These are phyloP conservation scores for Philopotamus ludificatus DNA, from an alignment of 1,140 invertebrate species.

Conservation along the genomic window DNA sequence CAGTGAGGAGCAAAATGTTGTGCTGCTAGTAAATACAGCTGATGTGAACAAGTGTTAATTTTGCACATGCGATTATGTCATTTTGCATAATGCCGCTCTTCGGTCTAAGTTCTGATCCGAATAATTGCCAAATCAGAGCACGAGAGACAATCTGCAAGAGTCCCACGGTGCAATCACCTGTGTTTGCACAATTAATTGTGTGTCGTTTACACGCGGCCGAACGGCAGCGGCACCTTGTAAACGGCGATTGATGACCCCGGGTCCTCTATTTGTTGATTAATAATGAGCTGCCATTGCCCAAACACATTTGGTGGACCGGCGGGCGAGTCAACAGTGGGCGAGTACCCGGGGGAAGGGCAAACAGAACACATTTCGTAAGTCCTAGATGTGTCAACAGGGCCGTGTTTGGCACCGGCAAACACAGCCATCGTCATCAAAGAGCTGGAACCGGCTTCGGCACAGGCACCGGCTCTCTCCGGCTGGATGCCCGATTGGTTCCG, in stretches of 20 bases:
- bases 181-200: too few species aligned
- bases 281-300: not conserved
- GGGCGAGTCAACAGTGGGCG: slow-evolving; percentile 1
- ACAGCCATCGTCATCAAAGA: slow-evolving; percentile 13
- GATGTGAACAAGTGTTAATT: too few species aligned
- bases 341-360: slow-evolving; percentile 2
- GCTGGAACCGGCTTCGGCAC: not conserved
- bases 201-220: not conserved
- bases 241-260: not conserved
- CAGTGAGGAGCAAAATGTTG: too few species aligned
- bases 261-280: slow-evolving; percentile 19
- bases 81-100: too few species aligned
- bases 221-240: too few species aligned
- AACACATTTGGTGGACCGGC: not conserved
- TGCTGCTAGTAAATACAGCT: too few species aligned
- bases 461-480: not conserved
- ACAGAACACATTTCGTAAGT: slow-evolving; percentile 21
- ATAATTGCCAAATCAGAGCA: too few species aligned
- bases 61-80: too few species aligned
- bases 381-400: slow-evolving; percentile 15
- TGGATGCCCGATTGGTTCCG: slow-evolving; percentile 29
- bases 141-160: too few species aligned
- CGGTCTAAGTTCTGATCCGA: too few species aligned
- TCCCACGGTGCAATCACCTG: too few species aligned
- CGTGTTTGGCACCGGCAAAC: slow-evolving; percentile 20